A percentile compares a stretch with the other conserved stretches of the same genome.
phyloP scores from a whole-genome alignment of 2,888 invertebrate species.

The Buathra laborator region DNA sequence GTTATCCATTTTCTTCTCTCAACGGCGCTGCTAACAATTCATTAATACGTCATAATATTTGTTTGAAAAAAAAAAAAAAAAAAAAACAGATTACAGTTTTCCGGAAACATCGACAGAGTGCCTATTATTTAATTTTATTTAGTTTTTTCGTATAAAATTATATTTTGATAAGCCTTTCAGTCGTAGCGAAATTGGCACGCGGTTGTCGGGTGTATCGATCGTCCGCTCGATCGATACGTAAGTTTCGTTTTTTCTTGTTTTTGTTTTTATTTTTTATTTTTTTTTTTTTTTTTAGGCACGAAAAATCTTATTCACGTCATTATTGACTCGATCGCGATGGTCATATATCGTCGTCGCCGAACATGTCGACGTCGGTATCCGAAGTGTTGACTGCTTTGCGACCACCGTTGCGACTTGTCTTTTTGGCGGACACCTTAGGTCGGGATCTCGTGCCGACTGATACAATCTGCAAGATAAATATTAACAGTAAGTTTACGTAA shows the following conservation, averaged over 20 bases:
- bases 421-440: slow-evolving; percentile 59
- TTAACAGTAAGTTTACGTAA: not conserved
- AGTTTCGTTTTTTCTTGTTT: slow-evolving; percentile 26
- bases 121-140: too few species aligned
- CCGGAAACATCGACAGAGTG: too few species aligned
- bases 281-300: slow-evolving; percentile 26
- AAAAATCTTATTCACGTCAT: not conserved
- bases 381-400: slow-evolving; percentile 47
- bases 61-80: not conserved
- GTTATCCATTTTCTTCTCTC: not conserved
- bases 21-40: too few species aligned
- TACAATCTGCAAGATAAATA: slow-evolving; percentile 71
- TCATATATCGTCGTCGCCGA: slow-evolving; percentile 67
- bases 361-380: slow-evolving; percentile 78
- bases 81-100: slow-evolving; percentile 6
- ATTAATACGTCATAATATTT: too few species aligned
- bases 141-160: not conserved
- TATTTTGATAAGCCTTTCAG: not conserved
- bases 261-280: slow-evolving; percentile 22
- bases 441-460: slow-evolving; percentile 76
- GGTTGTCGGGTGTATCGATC: not conserved
- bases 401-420: slow-evolving; percentile 43
- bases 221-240: not conserved
- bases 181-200: not conserved
- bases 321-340: slow-evolving; percentile 34